Percentiles rank a stretch among this genome's conserved stretches.
Conservation (phyloP, 2,797 vertebrate species). For the Gorsachius magnificus region DNA sequence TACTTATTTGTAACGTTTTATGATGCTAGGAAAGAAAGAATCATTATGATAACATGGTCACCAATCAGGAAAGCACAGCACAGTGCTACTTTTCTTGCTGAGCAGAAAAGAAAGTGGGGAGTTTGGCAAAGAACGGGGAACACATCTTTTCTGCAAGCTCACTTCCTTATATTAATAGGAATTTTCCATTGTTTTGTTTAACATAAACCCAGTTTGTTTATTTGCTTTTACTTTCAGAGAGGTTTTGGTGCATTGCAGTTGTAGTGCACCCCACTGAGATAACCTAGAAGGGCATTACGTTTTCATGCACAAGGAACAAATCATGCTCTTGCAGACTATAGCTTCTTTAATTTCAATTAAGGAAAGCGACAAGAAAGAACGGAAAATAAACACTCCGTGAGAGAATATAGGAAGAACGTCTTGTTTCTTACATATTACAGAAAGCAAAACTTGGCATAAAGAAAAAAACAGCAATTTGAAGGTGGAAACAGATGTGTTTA, state of each 20-base stretch:
- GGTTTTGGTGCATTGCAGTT: slow-evolving; percentile 40
- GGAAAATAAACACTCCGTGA: not conserved
- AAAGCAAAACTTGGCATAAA: not conserved
- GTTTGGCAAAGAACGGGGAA: not conserved
- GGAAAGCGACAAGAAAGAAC: not conserved
- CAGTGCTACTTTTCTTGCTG: not conserved
- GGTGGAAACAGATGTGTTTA: not conserved
- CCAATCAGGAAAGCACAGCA: not conserved
- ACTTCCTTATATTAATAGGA: not conserved
- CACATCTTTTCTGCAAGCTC: not conserved
- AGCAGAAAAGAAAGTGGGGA: not conserved
- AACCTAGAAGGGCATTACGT: not conserved
- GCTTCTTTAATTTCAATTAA: slow-evolving; percentile 16
- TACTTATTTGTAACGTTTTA: not conserved
- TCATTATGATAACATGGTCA: not conserved
- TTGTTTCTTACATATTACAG: not conserved
- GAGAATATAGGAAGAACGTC: not conserved
- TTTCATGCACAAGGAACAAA: not conserved
- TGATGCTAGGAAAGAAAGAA: not conserved
- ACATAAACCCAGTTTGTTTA: not conserved
- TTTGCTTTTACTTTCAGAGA: slow-evolving; percentile 29
- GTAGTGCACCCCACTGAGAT: slow-evolving; percentile 6
- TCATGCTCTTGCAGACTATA: not conserved
- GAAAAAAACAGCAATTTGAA: not conserved
- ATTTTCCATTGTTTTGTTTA: slow-evolving; percentile 20